These are phyloP conservation scores for Pavo muticus DNA, from an alignment of 2,113 vertebrate species.

Conservation along the genomic window DNA sequence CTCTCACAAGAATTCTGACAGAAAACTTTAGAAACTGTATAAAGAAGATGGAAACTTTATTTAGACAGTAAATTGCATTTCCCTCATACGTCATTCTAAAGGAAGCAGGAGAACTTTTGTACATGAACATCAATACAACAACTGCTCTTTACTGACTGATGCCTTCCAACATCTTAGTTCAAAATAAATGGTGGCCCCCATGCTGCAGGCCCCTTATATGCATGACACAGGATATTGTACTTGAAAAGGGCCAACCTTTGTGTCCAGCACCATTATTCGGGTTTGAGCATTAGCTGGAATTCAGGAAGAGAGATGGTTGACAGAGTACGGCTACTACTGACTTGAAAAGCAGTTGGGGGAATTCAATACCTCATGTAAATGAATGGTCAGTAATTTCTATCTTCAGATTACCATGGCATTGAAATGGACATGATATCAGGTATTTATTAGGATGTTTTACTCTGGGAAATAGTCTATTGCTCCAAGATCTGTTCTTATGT, in stretches of 20 bases:
- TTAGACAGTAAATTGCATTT: background rate
- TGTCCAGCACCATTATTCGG: background rate
- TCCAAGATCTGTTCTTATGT: background rate
- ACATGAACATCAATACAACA: background rate
- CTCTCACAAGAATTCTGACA: background rate
- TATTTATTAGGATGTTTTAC: background rate
- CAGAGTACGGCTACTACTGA: background rate
- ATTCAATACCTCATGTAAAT: background rate
- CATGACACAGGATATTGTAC: background rate
- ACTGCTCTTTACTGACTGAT: background rate
- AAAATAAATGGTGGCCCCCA: accelerated
- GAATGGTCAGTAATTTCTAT: background rate
- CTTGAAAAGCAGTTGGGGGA: background rate
- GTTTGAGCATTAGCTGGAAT: background rate
- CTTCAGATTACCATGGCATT: background rate
- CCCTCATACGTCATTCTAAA: background rate
- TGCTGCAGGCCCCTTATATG: background rate
- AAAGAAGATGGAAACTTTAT: background rate
- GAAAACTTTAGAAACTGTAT: background rate
- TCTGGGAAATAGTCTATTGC: background rate
- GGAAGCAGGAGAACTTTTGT: background rate
- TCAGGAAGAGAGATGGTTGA: background rate
- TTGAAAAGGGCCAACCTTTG: background rate
- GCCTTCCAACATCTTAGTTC: background rate
- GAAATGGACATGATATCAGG: background rate